Base-by-base conservation (phyloP, 2,113 vertebrate species). In the Haplochromis burtoni region DNA sequence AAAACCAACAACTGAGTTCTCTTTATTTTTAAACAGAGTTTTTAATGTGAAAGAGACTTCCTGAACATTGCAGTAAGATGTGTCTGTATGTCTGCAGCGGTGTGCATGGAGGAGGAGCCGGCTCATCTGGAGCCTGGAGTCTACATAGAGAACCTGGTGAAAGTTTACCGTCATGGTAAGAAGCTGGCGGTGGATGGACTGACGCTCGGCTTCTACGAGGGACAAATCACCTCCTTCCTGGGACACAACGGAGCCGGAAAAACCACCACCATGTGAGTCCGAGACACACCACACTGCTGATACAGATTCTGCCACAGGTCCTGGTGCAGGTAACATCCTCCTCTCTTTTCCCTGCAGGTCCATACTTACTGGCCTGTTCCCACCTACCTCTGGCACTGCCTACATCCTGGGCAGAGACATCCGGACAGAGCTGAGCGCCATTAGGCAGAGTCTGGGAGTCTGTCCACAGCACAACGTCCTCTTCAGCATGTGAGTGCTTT, bases 181-280 rank as follows among this genome's bases (percentile, higher is more conserved):
- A 99, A 99, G 90, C 95, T 98, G 92, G 99, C 99, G 2, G 97
- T 99, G 3, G 98, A 99, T 88, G 99, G 97, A 33, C 97, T 99
- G 68, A 97, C 98, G 0, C 95, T 99, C 9, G 98, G 98, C 88
- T 99, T 99, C 94, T 99, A 99, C 0, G 98, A 99, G 93, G 98
- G 98, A 54, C 99, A 99, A 82, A 99, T 99, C 93, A 99, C 98
- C 1, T 99, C 98, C 10, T 99, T 99, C 91, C 93, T 99, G 87
- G 99, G 99, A 66, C 99, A 99, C 94, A 99, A 99, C 7, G 99
- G 99, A 94, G 99, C 99, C 1, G 99, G 99, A 11, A 99, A 99
- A 94, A 99, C 99, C 24, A 99, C 99, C 19, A 99, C 98, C 42
- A 99, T 99, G 99, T 99, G 96, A 98, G 98, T 87, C 0, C 8